phyloP scores from a whole-genome alignment of 2,797 vertebrate genomes.

The Avahi laniger region DNA sequence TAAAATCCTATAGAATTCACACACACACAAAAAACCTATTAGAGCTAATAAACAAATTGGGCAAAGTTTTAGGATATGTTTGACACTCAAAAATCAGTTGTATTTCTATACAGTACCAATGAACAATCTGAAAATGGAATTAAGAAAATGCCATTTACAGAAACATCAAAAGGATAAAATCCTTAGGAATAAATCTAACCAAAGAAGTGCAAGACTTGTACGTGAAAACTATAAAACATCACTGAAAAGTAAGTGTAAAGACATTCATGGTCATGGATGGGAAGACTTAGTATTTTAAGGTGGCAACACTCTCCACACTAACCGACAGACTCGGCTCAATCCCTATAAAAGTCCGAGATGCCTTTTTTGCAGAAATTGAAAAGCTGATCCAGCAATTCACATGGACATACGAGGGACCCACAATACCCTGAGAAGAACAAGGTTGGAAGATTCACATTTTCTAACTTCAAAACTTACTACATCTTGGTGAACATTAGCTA shows the following conservation, averaged over 20 bases:
- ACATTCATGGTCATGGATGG: too few species aligned
- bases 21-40: neutral
- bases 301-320: neutral
- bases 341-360: neutral
- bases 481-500: too few species aligned
- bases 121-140: neutral
- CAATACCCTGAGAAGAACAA: neutral
- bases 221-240: neutral
- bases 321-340: neutral
- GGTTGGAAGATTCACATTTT: neutral
- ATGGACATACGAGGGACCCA: neutral
- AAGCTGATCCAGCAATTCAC: neutral
- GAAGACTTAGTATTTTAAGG: neutral
- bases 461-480: neutral
- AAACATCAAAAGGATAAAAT: neutral
- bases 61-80: neutral
- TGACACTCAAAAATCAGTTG: neutral
- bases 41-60: neutral
- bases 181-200: neutral
- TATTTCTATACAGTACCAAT: neutral
- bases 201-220: neutral
- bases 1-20: neutral
- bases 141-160: neutral
- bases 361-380: neutral
- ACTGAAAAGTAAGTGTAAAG: neutral